Conservation (phyloP, 1,140 invertebrate genomes). For the Littorina saxatilis region DNA sequence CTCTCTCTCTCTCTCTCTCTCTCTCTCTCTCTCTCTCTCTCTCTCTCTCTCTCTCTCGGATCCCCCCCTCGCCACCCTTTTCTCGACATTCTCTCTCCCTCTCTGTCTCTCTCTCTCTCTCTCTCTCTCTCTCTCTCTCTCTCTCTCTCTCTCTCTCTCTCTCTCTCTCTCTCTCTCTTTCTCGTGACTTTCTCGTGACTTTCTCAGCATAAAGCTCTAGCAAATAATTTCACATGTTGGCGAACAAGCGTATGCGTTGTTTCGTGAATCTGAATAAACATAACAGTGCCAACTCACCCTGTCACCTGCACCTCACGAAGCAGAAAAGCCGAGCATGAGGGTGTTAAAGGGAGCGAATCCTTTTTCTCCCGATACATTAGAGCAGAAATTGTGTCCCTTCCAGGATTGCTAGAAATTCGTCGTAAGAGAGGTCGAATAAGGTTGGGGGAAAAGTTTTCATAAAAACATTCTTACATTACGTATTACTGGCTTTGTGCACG, state of each 20-base stretch:
- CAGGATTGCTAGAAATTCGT: too few species aligned
- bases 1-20: neutral
- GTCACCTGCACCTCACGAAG: neutral
- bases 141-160: slow-evolving; percentile 14
- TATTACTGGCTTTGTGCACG: too few species aligned
- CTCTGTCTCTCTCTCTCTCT: neutral
- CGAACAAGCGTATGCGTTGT: neutral
- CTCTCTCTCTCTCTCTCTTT: slow-evolving; percentile 3
- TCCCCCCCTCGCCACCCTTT: neutral
- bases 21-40: neutral
- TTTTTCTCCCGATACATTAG: too few species aligned
- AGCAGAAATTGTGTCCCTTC: too few species aligned
- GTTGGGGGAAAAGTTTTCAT: too few species aligned
- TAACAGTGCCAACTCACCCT: neutral
- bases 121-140: neutral
- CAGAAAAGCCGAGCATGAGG: neutral
- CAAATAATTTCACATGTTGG: neutral
- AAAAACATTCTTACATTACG: too few species aligned
- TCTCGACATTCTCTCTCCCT: neutral
- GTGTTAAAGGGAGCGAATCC: neutral
- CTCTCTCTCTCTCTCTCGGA: neutral
- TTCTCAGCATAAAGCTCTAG: neutral
- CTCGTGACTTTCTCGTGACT: too few species aligned
- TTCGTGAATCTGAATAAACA: neutral
- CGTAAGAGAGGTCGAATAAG: too few species aligned